Conservation (phyloP, 2,113 vertebrate species). For the Scartelaos histophorus region DNA sequence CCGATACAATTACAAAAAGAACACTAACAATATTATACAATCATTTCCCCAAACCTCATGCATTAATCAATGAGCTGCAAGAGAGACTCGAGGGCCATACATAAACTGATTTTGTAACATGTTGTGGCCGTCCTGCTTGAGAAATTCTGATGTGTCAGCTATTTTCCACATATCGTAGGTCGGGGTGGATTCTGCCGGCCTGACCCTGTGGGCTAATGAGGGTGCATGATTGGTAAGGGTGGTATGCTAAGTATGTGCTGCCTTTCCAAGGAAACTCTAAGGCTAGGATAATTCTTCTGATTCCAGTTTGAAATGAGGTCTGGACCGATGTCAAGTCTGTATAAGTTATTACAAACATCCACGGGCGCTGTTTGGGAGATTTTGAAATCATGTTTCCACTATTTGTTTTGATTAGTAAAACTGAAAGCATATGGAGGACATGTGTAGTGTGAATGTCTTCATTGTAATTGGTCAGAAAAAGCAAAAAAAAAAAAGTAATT, state of each 20-base stretch:
- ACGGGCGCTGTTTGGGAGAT: neutral
- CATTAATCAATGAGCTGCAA: conserved; percentile 6
- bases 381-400: neutral
- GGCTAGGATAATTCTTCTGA: conserved; percentile 24
- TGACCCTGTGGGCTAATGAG: conserved; percentile 35
- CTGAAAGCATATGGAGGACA: neutral
- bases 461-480: neutral
- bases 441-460: neutral
- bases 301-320: conserved; percentile 13
- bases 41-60: conserved; percentile 19
- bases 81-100: conserved; percentile 24
- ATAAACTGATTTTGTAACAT: conserved; percentile 50
- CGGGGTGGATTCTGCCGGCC: conserved; percentile 44
- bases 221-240: conserved; percentile 32
- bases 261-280: conserved; percentile 14
- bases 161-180: conserved; percentile 55
- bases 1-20: neutral
- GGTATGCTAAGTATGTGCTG: conserved; percentile 46
- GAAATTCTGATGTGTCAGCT: conserved; percentile 49
- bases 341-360: conserved; percentile 19
- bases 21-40: neutral
- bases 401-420: neutral
- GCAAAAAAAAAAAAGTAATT: no score
- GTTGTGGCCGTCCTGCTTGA: conserved; percentile 41
- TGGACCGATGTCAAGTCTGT: conserved; percentile 20